Base-by-base conservation (phyloP, 2,888 invertebrate species). In the Scaptomyza cyrtandrae region DNA sequence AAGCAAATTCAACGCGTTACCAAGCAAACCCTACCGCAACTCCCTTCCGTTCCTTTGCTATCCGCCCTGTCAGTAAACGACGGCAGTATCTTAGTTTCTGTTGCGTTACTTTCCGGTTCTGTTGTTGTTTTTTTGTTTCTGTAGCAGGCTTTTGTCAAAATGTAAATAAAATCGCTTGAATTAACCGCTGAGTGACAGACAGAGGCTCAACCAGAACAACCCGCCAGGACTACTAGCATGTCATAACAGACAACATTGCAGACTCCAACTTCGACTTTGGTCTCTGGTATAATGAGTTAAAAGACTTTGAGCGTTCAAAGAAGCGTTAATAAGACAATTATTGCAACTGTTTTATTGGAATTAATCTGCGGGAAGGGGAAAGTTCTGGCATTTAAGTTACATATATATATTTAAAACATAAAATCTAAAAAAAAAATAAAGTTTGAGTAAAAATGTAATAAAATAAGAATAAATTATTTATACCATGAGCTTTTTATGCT, bases 181-280 rank as follows among this genome's bases (percentile, higher is more conserved):
- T 82, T 87, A 82, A 82, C 82, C 85, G 82, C 82, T 82, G 82
- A 82, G 79, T 87, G 82, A 87, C 87, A 82, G 85, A 53, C 75
- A 77, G 65, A 86, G 80, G 77, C 16, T 16, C 41, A 41, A 41
- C 60, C 61, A 56, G 27, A 39, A 27, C 71, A 83, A 74, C 60
- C 65, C 52, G 50, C 41, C 62, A 58, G 52, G 48, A 68, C 56
- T 63, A 49, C 83, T 31, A 61, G 13, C 57, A 55, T 62, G 67
- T 70, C 80, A 86, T 73, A 80, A 76, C 69, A 76, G 67, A 55
- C 9, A 64, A 67, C 61, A 74, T 61, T 53, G 43, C 74, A 50
- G 33, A 39, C 54, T 16, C 33, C 35, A 43, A 41, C n/a, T 24
- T 24, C 7, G 48, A 45, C 39, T 33, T 27, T 45, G 16, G 39